Base-by-base conservation (phyloP, 2,888 invertebrate genomes). In the Dasypolia templi region DNA sequence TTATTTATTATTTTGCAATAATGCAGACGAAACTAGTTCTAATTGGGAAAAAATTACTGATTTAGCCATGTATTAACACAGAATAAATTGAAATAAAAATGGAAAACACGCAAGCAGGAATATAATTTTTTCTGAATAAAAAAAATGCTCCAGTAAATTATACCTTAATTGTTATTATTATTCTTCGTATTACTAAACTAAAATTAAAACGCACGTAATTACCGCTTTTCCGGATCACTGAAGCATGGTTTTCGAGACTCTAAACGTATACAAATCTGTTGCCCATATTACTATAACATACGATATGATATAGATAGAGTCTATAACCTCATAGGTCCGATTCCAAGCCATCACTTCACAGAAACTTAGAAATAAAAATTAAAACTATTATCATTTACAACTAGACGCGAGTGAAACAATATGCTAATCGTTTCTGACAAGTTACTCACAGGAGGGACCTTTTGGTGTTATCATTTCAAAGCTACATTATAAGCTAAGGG, bases 381-480 rank as follows among this genome's bases (percentile, higher is more conserved):
- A 66, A 56, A 75, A 35, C 80, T 86, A 86, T 80, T 84, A 79
- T 73, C 69, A 72, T 77, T 81, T 72, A 81, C 61, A 80, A 82
- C 85, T 85, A 83, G 87, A 86, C 59, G 72, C 65, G 75, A 83
- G 80, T 73, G 85, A 86, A 86, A 80, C 71, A 67, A 80, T n/a
- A n/a, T 62, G 74, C 49, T 65, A 62, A 26, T 63, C 35, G 70
- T 75, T 71, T 67, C 67, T 51, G 39, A 63, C 66, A 70, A 65
- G 55, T 53, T 53, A 79, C 58, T 75, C 68, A 69, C 55, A 68
- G 81, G 83, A 79, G 84, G 81, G 80, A 80, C 26, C 59, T 59
- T 53, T 83, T 80, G 81, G 84, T 84, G 81, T 84, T 69, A 62
- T 44, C 55, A 69, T 35, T 81, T 84, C 59, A 42, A 39, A 72